Percentiles rank a stretch among this genome's conserved stretches.
phyloP scores from a whole-genome alignment of 2,888 invertebrate species.

The Nomada lathburiana region DNA sequence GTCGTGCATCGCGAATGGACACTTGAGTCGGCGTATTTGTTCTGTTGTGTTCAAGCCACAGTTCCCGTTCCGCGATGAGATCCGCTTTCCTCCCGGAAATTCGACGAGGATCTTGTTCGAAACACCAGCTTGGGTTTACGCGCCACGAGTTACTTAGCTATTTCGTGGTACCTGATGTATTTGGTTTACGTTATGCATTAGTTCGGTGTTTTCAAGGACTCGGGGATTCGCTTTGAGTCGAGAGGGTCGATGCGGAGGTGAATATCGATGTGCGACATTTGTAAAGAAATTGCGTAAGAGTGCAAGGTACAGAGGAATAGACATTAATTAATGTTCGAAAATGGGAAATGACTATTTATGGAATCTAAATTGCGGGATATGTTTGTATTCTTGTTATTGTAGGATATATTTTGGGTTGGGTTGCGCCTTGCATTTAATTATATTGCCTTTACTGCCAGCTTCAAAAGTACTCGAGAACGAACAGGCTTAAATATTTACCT shows the following conservation, averaged over 20 bases:
- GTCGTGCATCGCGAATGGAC: slow-evolving; percentile 52
- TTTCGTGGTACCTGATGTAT: slow-evolving; percentile 4
- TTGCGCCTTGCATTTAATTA: too few species aligned
- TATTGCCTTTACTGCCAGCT: too few species aligned
- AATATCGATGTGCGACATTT: too few species aligned
- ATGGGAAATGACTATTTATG: too few species aligned
- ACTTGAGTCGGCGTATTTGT: slow-evolving; percentile 62
- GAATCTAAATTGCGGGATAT: too few species aligned
- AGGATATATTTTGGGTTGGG: too few species aligned
- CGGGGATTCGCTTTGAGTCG: background rate
- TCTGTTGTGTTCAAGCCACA: slow-evolving; percentile 38
- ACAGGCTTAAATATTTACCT: background rate
- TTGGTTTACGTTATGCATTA: slow-evolving; percentile 5
- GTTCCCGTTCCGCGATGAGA: slow-evolving; percentile 40
- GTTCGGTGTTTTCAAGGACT: slow-evolving; percentile 1
- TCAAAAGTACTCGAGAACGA: background rate
- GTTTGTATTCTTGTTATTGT: too few species aligned
- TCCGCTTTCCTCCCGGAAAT: slow-evolving; percentile 47
- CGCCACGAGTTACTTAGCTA: slow-evolving; percentile 12
- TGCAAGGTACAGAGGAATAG: too few species aligned
- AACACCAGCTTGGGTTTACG: background rate
- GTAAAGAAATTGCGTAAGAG: too few species aligned
- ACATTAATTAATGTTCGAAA: too few species aligned
- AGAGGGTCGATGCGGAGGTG: too few species aligned
- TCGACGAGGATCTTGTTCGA: slow-evolving; percentile 34